Percentiles rank a stretch among this genome's conserved stretches.
These are phyloP conservation scores for Acanthococcus lagerstroemiae DNA, from an alignment of 2,888 invertebrate genomes.

Conservation along the genomic window DNA sequence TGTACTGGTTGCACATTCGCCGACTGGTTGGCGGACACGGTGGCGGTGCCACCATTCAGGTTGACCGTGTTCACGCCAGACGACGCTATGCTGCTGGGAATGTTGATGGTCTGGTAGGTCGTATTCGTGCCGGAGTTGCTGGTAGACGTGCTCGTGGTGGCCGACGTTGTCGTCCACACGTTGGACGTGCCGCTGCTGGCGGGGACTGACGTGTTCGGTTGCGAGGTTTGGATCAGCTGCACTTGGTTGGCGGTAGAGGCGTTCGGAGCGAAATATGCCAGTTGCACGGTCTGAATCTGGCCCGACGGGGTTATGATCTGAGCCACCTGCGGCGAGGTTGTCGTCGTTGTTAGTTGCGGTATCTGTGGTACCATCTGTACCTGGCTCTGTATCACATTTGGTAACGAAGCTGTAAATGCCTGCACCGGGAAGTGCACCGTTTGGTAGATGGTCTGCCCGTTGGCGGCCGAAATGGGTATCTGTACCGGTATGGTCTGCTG, in stretches of 20 bases:
- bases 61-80: not conserved
- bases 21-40: conserved; percentile 19
- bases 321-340: conserved; percentile 59
- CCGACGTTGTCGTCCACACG: not conserved
- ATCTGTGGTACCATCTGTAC: conserved; percentile 75
- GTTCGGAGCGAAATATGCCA: conserved; percentile 44
- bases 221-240: conserved; percentile 11
- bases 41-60: conserved; percentile 8
- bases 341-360: conserved; percentile 57
- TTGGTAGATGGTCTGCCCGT: conserved; percentile 90
- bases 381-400: conserved; percentile 50
- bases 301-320: conserved; percentile 81
- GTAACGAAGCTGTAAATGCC: conserved; percentile 53
- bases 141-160: not conserved
- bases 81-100: not conserved
- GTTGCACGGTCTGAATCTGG: conserved; percentile 81
- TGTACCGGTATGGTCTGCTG: conserved; percentile 78
- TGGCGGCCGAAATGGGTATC: conserved; percentile 72
- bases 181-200: conserved; percentile 1
- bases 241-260: conserved; percentile 17
- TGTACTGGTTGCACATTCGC: conserved; percentile 32
- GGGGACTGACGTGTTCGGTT: conserved; percentile 14
- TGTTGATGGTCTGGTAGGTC: not conserved
- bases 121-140: not conserved
- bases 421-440: conserved; percentile 90